Conservation (phyloP, 1,140 invertebrate species). For the Aphelenchoides avenae region DNA sequence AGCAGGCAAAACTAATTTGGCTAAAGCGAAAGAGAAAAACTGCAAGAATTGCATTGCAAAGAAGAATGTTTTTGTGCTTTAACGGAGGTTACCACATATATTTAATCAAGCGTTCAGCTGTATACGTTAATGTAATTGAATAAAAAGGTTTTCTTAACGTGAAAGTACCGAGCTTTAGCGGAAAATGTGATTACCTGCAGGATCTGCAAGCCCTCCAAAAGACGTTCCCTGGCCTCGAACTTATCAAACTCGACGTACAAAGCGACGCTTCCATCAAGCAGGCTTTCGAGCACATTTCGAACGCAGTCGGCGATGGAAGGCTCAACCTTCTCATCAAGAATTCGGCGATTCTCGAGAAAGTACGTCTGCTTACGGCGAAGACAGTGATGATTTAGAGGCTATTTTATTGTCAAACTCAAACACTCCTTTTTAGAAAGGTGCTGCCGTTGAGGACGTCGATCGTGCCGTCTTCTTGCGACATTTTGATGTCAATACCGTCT, state of each 20-base stretch:
- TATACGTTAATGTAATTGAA: neutral
- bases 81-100: too few species aligned
- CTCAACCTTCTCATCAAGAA: conserved; percentile 40
- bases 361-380: neutral
- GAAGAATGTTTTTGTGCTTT: neutral
- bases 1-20: conserved; percentile 17
- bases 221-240: neutral
- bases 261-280: conserved; percentile 18
- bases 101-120: too few species aligned
- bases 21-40: neutral
- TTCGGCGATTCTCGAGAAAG: conserved; percentile 27
- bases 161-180: neutral
- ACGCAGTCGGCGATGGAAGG: conserved; percentile 6
- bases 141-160: neutral
- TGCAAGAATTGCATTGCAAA: neutral
- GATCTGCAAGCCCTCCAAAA: conserved; percentile 15
- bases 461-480: conserved; percentile 9
- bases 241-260: conserved; percentile 32
- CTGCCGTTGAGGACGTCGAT: conserved; percentile 16
- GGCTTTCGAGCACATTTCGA: conserved; percentile 10
- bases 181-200: conserved; percentile 17
- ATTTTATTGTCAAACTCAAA: neutral
- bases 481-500: conserved; percentile 34
- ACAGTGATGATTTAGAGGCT: neutral
- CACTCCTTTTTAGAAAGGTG: conserved; percentile 14